Conservation (phyloP, 2,113 vertebrate genomes). For the Apus apus region DNA sequence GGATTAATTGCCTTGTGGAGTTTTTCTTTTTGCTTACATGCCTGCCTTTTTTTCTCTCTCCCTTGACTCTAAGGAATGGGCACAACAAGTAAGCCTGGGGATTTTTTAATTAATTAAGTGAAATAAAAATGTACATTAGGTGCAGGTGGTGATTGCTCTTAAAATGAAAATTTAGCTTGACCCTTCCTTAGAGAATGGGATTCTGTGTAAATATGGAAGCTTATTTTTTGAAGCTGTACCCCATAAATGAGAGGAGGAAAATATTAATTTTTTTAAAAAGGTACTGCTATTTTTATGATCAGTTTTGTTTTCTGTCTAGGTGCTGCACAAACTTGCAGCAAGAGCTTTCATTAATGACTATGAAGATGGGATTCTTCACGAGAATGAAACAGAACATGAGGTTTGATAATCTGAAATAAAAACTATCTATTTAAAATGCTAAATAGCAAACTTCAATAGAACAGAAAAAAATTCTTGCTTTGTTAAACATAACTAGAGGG, state of each 20-base stretch:
- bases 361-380: conserved; percentile 84
- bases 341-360: conserved; percentile 87
- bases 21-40: not conserved
- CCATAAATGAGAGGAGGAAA: not conserved
- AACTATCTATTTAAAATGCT: not conserved
- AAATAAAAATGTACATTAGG: not conserved
- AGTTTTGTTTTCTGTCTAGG: conserved; percentile 67
- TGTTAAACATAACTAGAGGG: not conserved
- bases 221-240: not conserved
- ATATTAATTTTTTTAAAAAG: not conserved
- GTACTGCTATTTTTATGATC: not conserved
- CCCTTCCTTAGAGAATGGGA: not conserved
- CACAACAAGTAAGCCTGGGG: not conserved
- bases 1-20: not conserved
- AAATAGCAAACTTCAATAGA: not conserved
- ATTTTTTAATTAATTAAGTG: not conserved
- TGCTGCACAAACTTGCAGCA: conserved; percentile 88
- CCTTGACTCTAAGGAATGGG: not conserved
- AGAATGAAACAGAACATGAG: conserved; percentile 82
- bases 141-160: not conserved
- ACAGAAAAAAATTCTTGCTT: not conserved
- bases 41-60: not conserved
- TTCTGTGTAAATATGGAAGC: not conserved
- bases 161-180: not conserved
- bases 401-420: conserved; percentile 63